Evolutionary conservation across 2,888 invertebrate genomes (phyloP).

Genomic region (Nineta flava): DNA sequence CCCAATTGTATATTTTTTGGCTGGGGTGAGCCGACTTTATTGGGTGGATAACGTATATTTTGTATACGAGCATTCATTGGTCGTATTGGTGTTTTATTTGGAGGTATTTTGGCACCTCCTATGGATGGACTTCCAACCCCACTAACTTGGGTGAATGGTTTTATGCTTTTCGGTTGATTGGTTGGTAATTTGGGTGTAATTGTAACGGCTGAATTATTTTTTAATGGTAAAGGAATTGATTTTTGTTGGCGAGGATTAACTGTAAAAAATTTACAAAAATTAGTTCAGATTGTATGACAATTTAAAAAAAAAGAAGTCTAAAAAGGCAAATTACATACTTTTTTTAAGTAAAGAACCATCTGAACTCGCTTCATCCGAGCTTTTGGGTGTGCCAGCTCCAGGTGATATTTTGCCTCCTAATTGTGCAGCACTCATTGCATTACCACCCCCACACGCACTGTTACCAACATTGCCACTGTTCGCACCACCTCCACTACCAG

Average conservation of each 20-base stretch:
- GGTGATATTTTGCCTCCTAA: conserved; percentile 8
- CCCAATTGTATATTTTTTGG: conserved; percentile 7
- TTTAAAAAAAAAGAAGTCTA: too few species aligned
- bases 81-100: conserved; percentile 6
- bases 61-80: conserved; percentile 6
- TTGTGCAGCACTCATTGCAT: conserved; percentile 13
- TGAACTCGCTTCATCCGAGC: conserved; percentile 7
- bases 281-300: too few species aligned
- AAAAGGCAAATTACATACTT: neutral
- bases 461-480: conserved; percentile 15
- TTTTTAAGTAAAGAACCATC: conserved; percentile 5
- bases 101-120: conserved; percentile 1
- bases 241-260: conserved; percentile 4
- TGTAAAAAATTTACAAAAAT: too few species aligned
- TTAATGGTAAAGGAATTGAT: conserved; percentile 26
- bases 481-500: conserved; percentile 27
- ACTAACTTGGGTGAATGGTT: conserved; percentile 18
- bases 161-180: conserved; percentile 21
- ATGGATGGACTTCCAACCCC: conserved; percentile 4
- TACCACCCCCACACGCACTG: conserved; percentile 5
- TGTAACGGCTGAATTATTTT: conserved; percentile 43
- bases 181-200: conserved; percentile 30
- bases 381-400: neutral
- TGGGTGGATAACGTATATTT: conserved; percentile 16
- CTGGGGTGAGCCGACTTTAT: conserved; percentile 19